These are phyloP conservation scores for Sebastolobus alascanus DNA, from an alignment of 2,797 vertebrate genomes.

Conservation along the genomic window DNA sequence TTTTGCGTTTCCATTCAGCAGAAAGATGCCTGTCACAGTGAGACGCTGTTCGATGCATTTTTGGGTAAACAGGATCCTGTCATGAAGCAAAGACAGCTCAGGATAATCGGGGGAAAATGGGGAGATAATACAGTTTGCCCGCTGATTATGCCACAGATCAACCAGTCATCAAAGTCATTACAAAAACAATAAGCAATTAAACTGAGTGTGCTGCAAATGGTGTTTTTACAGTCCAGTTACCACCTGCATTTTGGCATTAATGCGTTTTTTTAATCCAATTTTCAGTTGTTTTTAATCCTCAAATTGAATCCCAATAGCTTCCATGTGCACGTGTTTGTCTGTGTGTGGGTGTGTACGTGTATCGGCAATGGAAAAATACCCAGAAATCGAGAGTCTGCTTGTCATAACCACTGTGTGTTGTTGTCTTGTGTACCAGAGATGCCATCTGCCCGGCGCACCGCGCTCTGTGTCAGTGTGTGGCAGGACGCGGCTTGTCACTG, in stretches of 20 bases:
- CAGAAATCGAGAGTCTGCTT: constrained; percentile 15
- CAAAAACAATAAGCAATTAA: constrained; percentile 7
- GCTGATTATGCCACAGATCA: constrained; percentile 18
- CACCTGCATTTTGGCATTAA: not conserved
- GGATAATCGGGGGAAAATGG: not conserved
- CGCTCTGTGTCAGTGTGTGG: constrained; percentile 71
- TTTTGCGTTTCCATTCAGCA: constrained; percentile 4
- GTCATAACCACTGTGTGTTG: constrained; percentile 38
- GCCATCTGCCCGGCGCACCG: constrained; percentile 67
- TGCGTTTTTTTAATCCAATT: not conserved
- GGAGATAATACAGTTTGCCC: not conserved
- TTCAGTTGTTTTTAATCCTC: not conserved
- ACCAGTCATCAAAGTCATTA: constrained; percentile 11
- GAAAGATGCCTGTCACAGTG: not conserved
- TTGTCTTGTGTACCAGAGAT: constrained; percentile 71
- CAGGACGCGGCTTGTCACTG: constrained; percentile 60
- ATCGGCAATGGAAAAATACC: not conserved
- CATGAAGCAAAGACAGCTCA: not conserved
- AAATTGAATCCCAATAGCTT: not conserved
- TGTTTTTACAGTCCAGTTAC: constrained; percentile 14
- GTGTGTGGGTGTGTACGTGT: not conserved
- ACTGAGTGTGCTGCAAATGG: not conserved
- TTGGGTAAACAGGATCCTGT: constrained; percentile 2
- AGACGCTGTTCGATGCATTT: not conserved
- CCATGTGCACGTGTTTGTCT: not conserved